Evolutionary conservation across 2,888 invertebrate genomes (phyloP), one percentile per base, ranked within the genome.

Genomic region (Piscicola geometra): DNA sequence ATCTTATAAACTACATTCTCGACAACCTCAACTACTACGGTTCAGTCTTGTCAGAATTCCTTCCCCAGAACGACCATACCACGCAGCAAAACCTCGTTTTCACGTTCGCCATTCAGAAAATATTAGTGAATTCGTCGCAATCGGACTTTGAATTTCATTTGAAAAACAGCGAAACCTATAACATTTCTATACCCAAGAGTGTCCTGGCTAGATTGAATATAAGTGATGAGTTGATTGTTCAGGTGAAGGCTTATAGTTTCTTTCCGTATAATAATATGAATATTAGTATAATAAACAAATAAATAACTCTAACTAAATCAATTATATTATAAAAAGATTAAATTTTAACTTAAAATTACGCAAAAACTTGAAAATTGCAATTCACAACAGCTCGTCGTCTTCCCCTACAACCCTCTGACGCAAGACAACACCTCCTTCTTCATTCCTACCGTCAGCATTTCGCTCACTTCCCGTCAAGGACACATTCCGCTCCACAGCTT

Each of bases 381-480:
- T 32, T n/a, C n/a, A n/a, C n/a, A n/a, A 70, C 25, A 73, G 73
- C 21, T 73, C 33, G 73, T 73, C 32, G 52, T 73, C n/a, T 73
- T 73, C 36, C 73, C 73, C n/a, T 73, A 33, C 32, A 73, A 73
- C 56, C 73, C 73, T 1, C 5, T 73, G 64, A 33, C 36, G n/a
- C 30, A 35, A 25, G 33, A 32, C 3, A 36, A 33, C 0, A 30
- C 15, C 33, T 60, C 52, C n/a, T 36, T 73, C n/a, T 73, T 73
- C 36, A 36, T 36, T 1, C 73, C 73, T 18, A 64, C 73, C 21
- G 64, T 73, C 73, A 73, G 73, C 36, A 32, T 73, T 36, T 64
- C 64, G 15, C 30, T 73, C 30, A n/a, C 32, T 15, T 33, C n/a
- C 35, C 28, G 36, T 3, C 60, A 33, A 1, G 36, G 1, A 28